Base-by-base conservation (phyloP, 2,113 vertebrate species). In the Pluvianellus socialis region DNA sequence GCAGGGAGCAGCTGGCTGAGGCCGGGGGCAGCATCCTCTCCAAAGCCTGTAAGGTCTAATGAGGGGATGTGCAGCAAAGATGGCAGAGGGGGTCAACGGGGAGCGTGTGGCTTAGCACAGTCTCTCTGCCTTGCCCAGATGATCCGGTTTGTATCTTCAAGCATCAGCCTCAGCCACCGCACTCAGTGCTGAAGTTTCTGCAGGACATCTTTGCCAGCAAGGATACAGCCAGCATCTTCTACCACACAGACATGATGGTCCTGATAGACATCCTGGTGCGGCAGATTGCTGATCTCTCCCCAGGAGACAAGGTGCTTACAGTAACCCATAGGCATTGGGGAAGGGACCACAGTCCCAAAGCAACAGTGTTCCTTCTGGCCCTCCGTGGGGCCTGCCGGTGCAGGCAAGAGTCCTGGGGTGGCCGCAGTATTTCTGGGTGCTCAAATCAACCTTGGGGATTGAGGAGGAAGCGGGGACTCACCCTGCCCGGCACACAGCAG, bases 161-260 rank as follows among this genome's bases (percentile, higher is more conserved):
- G 87, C 99, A 99, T 26, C 98, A 98, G 47, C 99, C 99, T 1
- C 99, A 99, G 70, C 99, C 99, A 1, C 99, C 99, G 0, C 99
- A 99, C 96, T 98, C 99, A 0, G 98, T 99, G 68, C 98, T 99
- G 80, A 99, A 99, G 98, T 99, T 99, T 79, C 99, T 99, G 83
- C 99, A 99, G 98, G 99, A 99, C 19, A 97, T 99, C 67, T 99
- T 99, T 12, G 98, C 99, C 95, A 98, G 97, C 96, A 95, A 92
- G 16, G 96, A 99, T 72, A 99, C 99, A 0, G 98, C 99, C 0
- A 92, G 98, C 96, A 99, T 99, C 98, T 99, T 99, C 98, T 99
- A 99, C 97, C 98, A 98, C 97, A 99, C 99, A 0, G 99, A 99
- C 98, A 99, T 99, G 99, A 99, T 99, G 99, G 99, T 99, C 35